A percentile compares a stretch with the other conserved stretches of the same genome.
phyloP scores from a whole-genome alignment of 2,888 invertebrate species.

The Cyclophora punctaria region DNA sequence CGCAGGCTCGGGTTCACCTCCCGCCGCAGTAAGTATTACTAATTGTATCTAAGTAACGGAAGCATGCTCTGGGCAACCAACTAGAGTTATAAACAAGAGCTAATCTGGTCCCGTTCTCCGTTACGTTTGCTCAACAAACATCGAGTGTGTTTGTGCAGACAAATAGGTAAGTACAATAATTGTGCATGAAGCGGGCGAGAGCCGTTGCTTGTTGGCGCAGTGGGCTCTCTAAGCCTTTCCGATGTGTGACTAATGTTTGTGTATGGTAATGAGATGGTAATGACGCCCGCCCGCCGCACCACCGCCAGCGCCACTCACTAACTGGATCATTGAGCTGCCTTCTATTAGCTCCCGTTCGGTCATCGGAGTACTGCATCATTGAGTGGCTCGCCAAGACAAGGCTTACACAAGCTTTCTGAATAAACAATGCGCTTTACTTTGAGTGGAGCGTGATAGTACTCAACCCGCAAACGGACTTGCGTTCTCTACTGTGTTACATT shows the following conservation, averaged over 20 bases:
- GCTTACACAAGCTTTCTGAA: conserved; percentile 54
- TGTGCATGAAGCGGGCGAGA: conserved; percentile 57
- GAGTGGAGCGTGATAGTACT: conserved; percentile 23
- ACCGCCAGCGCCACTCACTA: conserved; percentile 34
- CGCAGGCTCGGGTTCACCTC: too few species aligned
- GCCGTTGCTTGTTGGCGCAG: conserved; percentile 55
- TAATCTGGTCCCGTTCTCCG: conserved; percentile 63
- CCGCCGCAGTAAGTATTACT: conserved; percentile 4
- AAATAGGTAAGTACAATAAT: conserved; percentile 69
- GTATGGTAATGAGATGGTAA: conserved; percentile 72
- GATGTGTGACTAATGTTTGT: conserved; percentile 67
- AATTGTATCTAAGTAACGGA: conserved; percentile 11
- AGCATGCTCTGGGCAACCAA: conserved; percentile 9
- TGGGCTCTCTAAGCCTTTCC: conserved; percentile 60
- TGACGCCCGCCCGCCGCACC: conserved; percentile 28
- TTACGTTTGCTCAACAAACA: conserved; percentile 65
- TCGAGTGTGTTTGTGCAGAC: conserved; percentile 55
- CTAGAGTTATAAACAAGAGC: conserved; percentile 52
- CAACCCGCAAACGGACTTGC: conserved; percentile 18
- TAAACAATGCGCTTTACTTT: conserved; percentile 43
- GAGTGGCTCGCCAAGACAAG: conserved; percentile 38
- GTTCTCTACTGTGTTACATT: conserved; percentile 24
- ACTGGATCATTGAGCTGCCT: conserved; percentile 61
- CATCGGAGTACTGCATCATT: conserved; percentile 39
- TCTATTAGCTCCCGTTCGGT: conserved; percentile 38